Percentiles rank a stretch among this genome's conserved stretches.
These are phyloP conservation scores for Pyrocoelia pectoralis DNA, from an alignment of 2,888 invertebrate genomes.

Conservation along the genomic window DNA sequence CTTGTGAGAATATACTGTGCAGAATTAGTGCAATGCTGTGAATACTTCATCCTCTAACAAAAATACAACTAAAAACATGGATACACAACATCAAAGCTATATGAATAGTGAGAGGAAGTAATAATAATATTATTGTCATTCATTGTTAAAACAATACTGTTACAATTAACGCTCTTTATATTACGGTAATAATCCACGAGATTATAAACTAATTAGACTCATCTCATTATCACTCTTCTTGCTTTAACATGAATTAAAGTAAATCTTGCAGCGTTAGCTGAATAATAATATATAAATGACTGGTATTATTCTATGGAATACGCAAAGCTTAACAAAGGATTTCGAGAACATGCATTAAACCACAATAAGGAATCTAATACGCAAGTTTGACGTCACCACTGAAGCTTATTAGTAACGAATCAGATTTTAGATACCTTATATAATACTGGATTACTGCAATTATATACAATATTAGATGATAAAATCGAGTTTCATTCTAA, in stretches of 20 bases:
- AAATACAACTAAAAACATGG: too few relatives aligned
- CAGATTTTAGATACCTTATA: conserved; percentile 1
- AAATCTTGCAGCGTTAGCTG: conserved; percentile 14
- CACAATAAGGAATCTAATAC: conserved; percentile 24
- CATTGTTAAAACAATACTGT: too few relatives aligned
- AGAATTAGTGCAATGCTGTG: too few relatives aligned
- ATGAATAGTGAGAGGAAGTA: too few relatives aligned
- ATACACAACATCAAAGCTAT: too few relatives aligned
- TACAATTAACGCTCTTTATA: not conserved
- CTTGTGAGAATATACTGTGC: too few relatives aligned
- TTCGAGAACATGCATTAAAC: conserved; percentile 20
- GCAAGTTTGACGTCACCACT: conserved; percentile 22
- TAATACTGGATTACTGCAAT: conserved; percentile 5
- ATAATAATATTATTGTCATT: too few relatives aligned
- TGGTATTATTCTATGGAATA: conserved; percentile 13
- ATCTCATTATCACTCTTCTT: conserved; percentile 8
- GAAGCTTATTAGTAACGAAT: conserved; percentile 18
- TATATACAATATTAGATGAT: conserved; percentile 1
- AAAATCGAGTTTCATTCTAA: not conserved
- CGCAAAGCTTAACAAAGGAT: conserved; percentile 23
- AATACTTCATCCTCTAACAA: too few relatives aligned
- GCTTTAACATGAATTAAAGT: conserved; percentile 8
- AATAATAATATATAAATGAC: conserved; percentile 23
- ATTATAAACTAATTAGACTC: conserved; percentile 4
- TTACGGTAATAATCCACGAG: not conserved